Evolutionary conservation across 1,140 invertebrate species (phyloP).

Genomic region (Euglossa dilemma): DNA sequence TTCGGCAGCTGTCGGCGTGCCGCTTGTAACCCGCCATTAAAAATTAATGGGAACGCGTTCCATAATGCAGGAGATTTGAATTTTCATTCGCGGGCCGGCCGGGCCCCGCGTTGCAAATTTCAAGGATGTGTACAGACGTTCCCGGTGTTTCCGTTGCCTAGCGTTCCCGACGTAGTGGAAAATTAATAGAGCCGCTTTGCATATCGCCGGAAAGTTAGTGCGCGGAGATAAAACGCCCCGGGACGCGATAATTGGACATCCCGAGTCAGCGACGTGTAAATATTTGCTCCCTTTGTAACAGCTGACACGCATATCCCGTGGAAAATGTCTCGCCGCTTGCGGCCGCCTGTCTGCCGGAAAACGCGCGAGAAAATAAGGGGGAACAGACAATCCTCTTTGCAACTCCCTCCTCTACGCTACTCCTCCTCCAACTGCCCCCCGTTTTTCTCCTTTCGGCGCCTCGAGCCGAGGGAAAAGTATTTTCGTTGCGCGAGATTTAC

Average conservation of each 20-base stretch:
- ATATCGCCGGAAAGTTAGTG: constrained; percentile 70
- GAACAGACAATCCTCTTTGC: constrained; percentile 3
- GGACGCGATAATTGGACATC: constrained; percentile 70
- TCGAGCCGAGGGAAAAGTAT: background rate
- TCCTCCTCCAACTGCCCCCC: no score
- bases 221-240: constrained; percentile 61
- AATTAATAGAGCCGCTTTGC: constrained; percentile 75
- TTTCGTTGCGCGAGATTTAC: no score
- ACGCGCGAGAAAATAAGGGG: background rate
- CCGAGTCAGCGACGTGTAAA: constrained; percentile 56
- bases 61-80: constrained; percentile 40
- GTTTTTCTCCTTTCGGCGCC: no score
- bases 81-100: background rate
- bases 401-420: no score
- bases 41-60: constrained; percentile 41
- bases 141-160: background rate
- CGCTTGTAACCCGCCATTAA: constrained; percentile 31
- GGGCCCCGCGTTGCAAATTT: constrained; percentile 17
- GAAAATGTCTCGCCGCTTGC: background rate
- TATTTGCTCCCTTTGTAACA: constrained; percentile 57
- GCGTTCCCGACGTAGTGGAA: constrained; percentile 39
- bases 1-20: background rate
- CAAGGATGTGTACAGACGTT: constrained; percentile 21
- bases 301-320: constrained; percentile 39
- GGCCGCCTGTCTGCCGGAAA: background rate